phyloP scores from a whole-genome alignment of 2,888 invertebrate species.

The Drosophila robusta region DNA sequence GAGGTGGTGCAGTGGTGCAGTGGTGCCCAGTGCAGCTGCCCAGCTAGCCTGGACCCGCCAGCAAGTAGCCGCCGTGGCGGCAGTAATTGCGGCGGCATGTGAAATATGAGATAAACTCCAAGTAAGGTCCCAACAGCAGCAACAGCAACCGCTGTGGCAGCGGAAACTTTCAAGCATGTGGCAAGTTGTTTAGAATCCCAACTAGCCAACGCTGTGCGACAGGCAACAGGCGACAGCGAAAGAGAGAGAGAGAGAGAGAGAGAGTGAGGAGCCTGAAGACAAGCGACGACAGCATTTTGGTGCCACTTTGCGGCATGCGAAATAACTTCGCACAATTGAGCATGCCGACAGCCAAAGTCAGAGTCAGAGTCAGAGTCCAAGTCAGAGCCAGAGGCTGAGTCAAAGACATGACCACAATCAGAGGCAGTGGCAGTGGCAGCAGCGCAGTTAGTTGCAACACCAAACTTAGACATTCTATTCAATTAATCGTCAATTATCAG shows the following conservation, averaged over 20 bases:
- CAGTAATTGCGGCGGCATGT: conserved; percentile 81
- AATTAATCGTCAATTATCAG: conserved; percentile 81
- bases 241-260: neutral
- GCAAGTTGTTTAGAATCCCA: conserved; percentile 81
- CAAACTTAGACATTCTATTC: conserved; percentile 82
- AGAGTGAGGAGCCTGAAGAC: conserved; percentile 22
- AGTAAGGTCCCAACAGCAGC: conserved; percentile 62
- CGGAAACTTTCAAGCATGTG: conserved; percentile 75
- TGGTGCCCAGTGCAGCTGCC: conserved; percentile 19
- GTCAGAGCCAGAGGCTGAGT: neutral
- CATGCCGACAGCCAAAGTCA: conserved; percentile 70
- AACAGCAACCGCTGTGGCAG: conserved; percentile 20
- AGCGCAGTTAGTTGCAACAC: conserved; percentile 51
- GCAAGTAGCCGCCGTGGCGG: conserved; percentile 72
- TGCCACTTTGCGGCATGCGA: conserved; percentile 81
- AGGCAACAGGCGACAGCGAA: conserved; percentile 19
- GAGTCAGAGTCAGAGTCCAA: conserved; percentile 9
- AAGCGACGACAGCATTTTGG: conserved; percentile 76
- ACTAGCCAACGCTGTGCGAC: conserved; percentile 53
- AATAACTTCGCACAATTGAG: conserved; percentile 80
- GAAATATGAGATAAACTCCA: conserved; percentile 81
- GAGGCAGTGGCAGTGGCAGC: conserved; percentile 14
- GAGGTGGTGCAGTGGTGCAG: conserved; percentile 19
- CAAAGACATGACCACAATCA: too few relatives aligned
- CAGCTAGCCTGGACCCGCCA: conserved; percentile 27